These are phyloP conservation scores for Theropithecus gelada DNA, from an alignment of 2,113 vertebrate genomes.

Conservation along the genomic window DNA sequence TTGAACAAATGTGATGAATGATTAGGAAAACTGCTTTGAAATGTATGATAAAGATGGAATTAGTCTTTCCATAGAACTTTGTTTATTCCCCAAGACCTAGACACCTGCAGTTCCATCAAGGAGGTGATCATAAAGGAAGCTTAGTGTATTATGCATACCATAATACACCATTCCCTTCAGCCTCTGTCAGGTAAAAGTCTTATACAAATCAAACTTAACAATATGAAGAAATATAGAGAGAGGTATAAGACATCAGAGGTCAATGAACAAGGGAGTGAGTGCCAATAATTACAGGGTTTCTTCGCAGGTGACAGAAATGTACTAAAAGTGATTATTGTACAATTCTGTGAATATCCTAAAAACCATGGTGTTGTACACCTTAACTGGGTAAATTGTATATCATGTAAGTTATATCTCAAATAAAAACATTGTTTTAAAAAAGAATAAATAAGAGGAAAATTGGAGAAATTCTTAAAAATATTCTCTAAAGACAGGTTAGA, in stretches of 20 bases:
- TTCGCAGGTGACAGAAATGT: too few relatives aligned
- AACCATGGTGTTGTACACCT: too few relatives aligned
- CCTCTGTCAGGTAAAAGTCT: background rate
- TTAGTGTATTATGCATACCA: background rate
- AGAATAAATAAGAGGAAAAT: background rate
- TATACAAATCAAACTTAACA: background rate
- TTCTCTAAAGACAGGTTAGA: background rate
- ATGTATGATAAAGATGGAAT: background rate
- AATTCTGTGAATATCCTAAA: too few relatives aligned
- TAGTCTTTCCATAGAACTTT: background rate
- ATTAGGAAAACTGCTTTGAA: background rate
- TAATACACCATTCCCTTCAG: background rate
- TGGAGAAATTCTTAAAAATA: background rate
- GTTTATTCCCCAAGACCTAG: background rate
- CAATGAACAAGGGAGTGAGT: background rate
- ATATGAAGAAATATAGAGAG: background rate
- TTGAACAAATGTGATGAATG: background rate
- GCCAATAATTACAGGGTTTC: too few relatives aligned
- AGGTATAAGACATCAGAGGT: background rate
- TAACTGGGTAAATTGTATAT: too few relatives aligned
- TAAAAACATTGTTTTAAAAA: too few relatives aligned
- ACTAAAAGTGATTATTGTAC: too few relatives aligned
- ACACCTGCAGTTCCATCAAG: background rate
- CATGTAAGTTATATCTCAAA: too few relatives aligned
- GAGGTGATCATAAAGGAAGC: background rate